A percentile compares a stretch with the other conserved stretches of the same genome.
These are phyloP conservation scores for Subanguina moxae DNA, from an alignment of 1,140 invertebrate genomes.

Conservation along the genomic window DNA sequence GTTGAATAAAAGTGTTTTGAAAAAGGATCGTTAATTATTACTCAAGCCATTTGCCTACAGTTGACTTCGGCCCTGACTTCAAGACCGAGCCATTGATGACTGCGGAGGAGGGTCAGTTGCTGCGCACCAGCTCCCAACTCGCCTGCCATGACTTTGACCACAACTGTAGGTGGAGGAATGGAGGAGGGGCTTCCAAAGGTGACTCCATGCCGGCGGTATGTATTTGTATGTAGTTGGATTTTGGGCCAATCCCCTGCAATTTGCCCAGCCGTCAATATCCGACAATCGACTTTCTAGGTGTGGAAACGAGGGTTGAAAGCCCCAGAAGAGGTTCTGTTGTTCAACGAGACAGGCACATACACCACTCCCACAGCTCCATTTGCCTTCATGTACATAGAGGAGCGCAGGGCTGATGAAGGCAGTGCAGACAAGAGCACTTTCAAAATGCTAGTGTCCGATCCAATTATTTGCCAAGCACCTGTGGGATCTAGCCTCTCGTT, in stretches of 20 bases:
- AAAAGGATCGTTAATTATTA: no score
- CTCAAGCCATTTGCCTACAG: no score
- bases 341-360: conserved; percentile 57
- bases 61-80: conserved; percentile 53
- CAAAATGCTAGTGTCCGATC: conserved; percentile 46
- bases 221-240: no score
- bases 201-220: no score
- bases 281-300: no score
- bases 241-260: no score
- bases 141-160: conserved; percentile 51
- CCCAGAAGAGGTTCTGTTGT: conserved; percentile 37
- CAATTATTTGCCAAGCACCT: conserved; percentile 43
- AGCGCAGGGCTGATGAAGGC: conserved; percentile 16
- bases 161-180: conserved; percentile 53
- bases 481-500: conserved; percentile 30
- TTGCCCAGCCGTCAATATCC: no score
- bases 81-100: conserved; percentile 40
- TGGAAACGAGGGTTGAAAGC: conserved; percentile 42
- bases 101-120: conserved; percentile 38
- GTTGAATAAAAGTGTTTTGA: no score
- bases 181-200: conserved; percentile 25
- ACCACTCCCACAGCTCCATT: conserved; percentile 44
- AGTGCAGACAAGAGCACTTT: conserved; percentile 18
- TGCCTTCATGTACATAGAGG: conserved; percentile 56
- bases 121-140: conserved; percentile 44